These are phyloP conservation scores for Hydraecia micacea DNA, from an alignment of 2,888 invertebrate species.

Conservation along the genomic window DNA sequence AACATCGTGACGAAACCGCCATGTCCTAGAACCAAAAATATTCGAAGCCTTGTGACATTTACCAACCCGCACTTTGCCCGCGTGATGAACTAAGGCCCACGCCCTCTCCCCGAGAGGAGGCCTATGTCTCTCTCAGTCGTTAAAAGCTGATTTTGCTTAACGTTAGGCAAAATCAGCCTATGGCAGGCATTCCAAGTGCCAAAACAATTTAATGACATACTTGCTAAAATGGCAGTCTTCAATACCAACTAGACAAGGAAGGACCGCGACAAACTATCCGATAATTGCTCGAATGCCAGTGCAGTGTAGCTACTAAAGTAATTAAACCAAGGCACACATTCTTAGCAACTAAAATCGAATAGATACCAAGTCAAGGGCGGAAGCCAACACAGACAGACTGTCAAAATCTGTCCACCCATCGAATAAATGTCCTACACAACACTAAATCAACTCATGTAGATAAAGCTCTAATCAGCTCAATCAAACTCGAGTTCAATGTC, in stretches of 20 bases:
- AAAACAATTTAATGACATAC: neutral
- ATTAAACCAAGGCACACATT: neutral
- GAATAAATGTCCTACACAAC: neutral
- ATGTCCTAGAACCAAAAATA: too few species aligned
- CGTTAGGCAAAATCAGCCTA: too few species aligned
- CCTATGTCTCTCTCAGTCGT: too few species aligned
- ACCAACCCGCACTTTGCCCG: too few species aligned
- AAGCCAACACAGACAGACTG: neutral
- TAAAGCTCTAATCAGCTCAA: constrained; percentile 11
- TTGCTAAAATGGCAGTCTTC: neutral
- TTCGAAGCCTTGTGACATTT: too few species aligned
- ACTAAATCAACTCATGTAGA: neutral
- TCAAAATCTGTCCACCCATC: neutral
- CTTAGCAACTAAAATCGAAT: neutral
- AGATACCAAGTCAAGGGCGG: neutral
- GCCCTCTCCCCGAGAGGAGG: too few species aligned
- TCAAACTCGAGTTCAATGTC: constrained; percentile 23
- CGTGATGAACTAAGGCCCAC: too few species aligned
- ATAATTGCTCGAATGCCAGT: neutral
- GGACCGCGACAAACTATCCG: neutral
- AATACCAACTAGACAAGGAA: neutral
- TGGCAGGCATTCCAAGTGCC: too few species aligned
- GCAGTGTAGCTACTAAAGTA: neutral
- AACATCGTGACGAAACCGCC: too few species aligned
- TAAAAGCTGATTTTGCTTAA: too few species aligned